Conservation (phyloP, 2,113 vertebrate genomes). For the Herpetotheres cachinnans region DNA sequence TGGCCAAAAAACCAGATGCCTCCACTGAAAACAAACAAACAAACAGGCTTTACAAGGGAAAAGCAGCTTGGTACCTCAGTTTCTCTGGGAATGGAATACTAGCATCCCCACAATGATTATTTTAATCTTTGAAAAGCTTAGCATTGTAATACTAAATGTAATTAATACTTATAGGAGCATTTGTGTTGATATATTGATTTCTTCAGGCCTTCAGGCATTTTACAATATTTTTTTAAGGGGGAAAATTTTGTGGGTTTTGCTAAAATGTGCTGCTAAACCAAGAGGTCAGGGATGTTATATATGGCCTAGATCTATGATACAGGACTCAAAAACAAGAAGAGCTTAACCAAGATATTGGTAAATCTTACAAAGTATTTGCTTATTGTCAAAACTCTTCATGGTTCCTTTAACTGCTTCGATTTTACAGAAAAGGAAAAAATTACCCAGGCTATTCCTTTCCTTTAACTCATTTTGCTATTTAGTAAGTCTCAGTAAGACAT, state of each 20-base stretch:
- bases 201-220: not conserved
- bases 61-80: not conserved
- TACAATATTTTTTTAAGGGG: not conserved
- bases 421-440: not conserved
- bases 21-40: not conserved
- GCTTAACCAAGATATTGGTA: not conserved
- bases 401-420: not conserved
- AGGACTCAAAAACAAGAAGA: not conserved
- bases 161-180: not conserved
- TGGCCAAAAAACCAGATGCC: fast-evolving
- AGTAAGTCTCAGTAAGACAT: not conserved
- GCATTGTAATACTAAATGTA: not conserved
- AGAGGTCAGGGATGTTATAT: not conserved
- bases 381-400: not conserved
- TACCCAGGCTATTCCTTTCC: not conserved
- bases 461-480: not conserved
- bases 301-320: not conserved
- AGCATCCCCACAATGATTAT: not conserved
- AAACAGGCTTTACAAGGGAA: not conserved
- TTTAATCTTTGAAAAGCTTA: not conserved
- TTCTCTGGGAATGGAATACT: not conserved
- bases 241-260: not conserved
- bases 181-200: not conserved
- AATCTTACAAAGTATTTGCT: not conserved
- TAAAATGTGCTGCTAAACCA: not conserved